Conservation (phyloP, 2,797 vertebrate genomes). For the Threskiornis aethiopicus region DNA sequence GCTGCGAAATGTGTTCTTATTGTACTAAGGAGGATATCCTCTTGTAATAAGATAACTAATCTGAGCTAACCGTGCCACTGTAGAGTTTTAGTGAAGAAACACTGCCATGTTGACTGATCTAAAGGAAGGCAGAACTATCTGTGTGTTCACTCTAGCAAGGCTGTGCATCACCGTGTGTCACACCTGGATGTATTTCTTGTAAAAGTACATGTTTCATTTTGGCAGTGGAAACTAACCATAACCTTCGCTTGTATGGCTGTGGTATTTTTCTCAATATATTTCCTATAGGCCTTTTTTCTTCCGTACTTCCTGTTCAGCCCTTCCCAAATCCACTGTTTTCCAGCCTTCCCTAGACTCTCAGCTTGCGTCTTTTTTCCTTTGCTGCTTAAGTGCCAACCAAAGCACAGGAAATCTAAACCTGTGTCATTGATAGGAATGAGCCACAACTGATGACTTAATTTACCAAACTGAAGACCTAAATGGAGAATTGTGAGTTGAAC, state of each 20-base stretch:
- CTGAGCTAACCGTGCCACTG: not conserved
- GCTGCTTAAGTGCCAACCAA: not conserved
- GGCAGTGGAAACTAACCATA: not conserved
- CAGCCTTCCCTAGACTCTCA: not conserved
- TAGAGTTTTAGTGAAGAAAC: not conserved
- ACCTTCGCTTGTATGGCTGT: not conserved
- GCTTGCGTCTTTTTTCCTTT: not conserved
- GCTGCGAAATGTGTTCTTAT: not conserved
- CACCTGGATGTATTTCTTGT: not conserved
- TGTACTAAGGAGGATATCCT: not conserved
- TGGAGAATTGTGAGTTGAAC: not conserved
- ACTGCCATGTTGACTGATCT: not conserved
- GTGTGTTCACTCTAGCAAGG: not conserved
- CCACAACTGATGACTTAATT: not conserved
- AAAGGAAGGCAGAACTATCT: not conserved
- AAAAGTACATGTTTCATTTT: not conserved
- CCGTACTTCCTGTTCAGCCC: not conserved
- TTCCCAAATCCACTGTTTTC: not conserved
- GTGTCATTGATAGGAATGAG: not conserved
- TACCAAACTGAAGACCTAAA: not conserved
- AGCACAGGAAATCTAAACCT: not conserved
- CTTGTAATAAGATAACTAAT: not conserved
- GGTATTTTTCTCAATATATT: not conserved
- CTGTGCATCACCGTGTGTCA: rapidly evolving
- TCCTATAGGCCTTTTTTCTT: not conserved